Evolutionary conservation across 1,140 invertebrate genomes (phyloP).

Genomic region (Arion vulgaris): DNA sequence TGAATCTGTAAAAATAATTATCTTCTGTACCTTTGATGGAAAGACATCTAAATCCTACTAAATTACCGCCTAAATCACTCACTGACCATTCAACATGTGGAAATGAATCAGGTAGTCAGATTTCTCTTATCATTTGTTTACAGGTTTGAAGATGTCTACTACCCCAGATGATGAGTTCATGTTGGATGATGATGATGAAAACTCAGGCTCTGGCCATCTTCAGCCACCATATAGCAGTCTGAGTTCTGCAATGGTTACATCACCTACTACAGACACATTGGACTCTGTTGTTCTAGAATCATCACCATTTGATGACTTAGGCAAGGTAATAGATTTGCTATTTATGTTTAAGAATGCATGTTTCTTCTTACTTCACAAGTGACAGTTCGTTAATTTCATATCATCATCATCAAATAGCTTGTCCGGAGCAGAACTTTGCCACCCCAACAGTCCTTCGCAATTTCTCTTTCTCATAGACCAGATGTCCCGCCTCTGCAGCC

Average conservation of each 20-base stretch:
- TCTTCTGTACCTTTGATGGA: too few relatives aligned
- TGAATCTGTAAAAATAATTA: too few relatives aligned
- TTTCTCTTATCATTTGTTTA: neutral
- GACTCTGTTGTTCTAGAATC: conserved; percentile 65
- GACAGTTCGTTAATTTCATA: too few relatives aligned
- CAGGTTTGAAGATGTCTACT: conserved; percentile 30
- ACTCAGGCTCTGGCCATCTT: conserved; percentile 19
- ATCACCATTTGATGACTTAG: conserved; percentile 53
- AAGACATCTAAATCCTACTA: too few relatives aligned
- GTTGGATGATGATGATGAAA: conserved; percentile 40
- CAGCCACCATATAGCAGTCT: conserved; percentile 25
- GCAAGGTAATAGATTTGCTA: conserved; percentile 21
- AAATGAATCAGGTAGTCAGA: too few relatives aligned
- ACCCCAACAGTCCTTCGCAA: too few relatives aligned
- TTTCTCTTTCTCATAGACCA: too few relatives aligned
- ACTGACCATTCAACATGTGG: too few relatives aligned
- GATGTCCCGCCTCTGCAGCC: too few relatives aligned
- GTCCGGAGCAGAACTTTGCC: too few relatives aligned
- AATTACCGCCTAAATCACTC: too few relatives aligned
- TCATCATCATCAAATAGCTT: too few relatives aligned
- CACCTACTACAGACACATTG: conserved; percentile 63
- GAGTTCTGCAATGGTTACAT: conserved; percentile 31
- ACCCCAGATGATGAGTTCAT: conserved; percentile 55
- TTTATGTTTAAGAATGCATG: neutral
- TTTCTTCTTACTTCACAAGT: neutral